Base-by-base conservation (phyloP, 23 tunicate species). In the Phallusia fumigata region DNA sequence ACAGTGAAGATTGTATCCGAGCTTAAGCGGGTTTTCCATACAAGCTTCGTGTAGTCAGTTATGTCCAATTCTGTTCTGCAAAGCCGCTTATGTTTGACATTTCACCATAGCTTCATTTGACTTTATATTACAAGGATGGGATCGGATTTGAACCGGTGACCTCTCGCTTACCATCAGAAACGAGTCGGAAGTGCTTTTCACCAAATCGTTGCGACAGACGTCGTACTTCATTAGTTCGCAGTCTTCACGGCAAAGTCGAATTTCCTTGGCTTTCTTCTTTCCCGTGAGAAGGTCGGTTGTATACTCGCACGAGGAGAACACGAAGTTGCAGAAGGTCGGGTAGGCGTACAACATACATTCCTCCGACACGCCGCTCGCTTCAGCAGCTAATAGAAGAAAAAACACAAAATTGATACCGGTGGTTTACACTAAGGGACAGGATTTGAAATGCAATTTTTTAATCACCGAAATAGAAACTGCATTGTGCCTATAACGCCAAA, bases 241-340 rank as follows among this genome's bases (percentile, higher is more conserved):
- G 75, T 94, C 98, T 75, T 89, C 94, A 8, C 98, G 81, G 76
- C 98, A 94, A 5, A 94, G 80, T 50, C 73, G 75, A 22, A 87
- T 74, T 8, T 88, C 84, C 33, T 31, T 36, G 18, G 97, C 88
- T 64, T 81, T 85, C 79, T 81, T 85, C 0, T 84, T 76, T 0
- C 82, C 90, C 26, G 12, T 64, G 0, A n/a, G 31, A 3, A 19
- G 19, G 64, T 84, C 88, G 36, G 31, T 34, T 11, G n/a, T 36
- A 10, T 52, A 50, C 19, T 89, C 86, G 64, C 98, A 94, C 16
- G 86, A 82, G 0, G 98, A 79, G 33, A 85, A 94, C 16, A 94
- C 86, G 80, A 82, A 94, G 47, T 85, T 75, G 79, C 98, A 94
- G 64, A 89, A 94, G 40, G 98, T 90, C 6, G 98, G 98, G 65